These are phyloP conservation scores for Heteronetta atricapilla DNA, from an alignment of 2,113 vertebrate species.

Conservation along the genomic window DNA sequence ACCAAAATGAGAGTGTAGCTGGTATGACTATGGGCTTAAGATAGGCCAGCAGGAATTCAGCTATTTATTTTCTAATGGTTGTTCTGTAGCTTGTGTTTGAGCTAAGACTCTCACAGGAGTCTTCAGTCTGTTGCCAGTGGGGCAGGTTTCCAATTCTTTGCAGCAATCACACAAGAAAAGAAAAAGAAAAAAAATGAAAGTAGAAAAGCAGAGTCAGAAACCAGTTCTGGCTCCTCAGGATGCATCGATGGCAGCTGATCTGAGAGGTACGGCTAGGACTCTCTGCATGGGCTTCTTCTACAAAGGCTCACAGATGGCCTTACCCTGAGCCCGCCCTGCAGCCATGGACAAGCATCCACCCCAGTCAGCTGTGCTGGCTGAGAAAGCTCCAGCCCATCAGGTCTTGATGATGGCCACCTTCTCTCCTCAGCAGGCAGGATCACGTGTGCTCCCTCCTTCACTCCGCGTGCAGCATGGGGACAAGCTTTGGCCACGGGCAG, in stretches of 20 bases:
- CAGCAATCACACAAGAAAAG: neutral
- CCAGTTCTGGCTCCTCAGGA: neutral
- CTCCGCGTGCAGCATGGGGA: fast-evolving
- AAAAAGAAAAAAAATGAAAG: neutral
- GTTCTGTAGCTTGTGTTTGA: neutral
- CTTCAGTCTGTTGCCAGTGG: neutral
- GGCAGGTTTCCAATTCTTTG: neutral
- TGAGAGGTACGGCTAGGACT: neutral
- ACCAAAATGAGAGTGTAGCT: neutral
- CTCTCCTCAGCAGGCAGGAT: neutral
- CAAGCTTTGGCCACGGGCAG: neutral
- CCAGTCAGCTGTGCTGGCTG: neutral
- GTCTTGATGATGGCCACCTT: neutral
- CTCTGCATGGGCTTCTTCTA: neutral
- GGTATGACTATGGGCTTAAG: neutral
- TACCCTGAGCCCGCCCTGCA: neutral
- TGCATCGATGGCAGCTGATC: neutral
- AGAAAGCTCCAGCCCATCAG: neutral
- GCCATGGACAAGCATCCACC: neutral
- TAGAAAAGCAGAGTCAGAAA: neutral
- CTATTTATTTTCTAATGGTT: neutral
- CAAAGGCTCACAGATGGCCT: slow-evolving; percentile 25
- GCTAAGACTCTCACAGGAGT: neutral
- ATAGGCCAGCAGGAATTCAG: neutral
- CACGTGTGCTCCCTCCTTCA: fast-evolving